Percentiles rank a stretch among this genome's conserved stretches.
Evolutionary conservation across 2,888 invertebrate genomes (phyloP).

Genomic region (Trichogramma evanescens): DNA sequence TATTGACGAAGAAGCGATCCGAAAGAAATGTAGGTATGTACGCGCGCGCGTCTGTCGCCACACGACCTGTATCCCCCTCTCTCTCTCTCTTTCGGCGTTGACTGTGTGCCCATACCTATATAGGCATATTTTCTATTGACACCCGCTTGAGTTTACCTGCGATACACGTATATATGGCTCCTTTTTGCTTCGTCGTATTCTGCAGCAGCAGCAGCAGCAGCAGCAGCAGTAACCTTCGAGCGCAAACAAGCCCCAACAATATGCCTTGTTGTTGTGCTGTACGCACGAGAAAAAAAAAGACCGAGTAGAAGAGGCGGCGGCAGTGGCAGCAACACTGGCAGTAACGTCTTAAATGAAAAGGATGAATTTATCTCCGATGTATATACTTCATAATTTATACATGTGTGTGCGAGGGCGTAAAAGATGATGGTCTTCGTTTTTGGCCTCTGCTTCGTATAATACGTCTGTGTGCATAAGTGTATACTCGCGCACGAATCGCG

Average conservation of each 20-base stretch:
- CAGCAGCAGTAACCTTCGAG: slow-evolving; percentile 30
- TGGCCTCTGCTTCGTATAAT: not conserved
- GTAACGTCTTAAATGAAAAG: slow-evolving; percentile 24
- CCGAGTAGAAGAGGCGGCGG: slow-evolving; percentile 5
- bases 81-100: not conserved
- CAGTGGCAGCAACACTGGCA: not conserved
- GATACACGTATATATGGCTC: not conserved
- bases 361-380: slow-evolving; percentile 25
- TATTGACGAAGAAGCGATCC: slow-evolving; percentile 4
- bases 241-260: slow-evolving; percentile 36
- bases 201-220: slow-evolving; percentile 24
- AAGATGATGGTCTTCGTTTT: slow-evolving; percentile 27
- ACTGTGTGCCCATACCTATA: not conserved
- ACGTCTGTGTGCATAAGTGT: not conserved
- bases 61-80: slow-evolving; percentile 38
- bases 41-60: slow-evolving; percentile 34
- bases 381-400: no score
- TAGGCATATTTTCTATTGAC: no score
- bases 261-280: slow-evolving; percentile 29
- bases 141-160: no score
- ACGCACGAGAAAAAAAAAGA: slow-evolving; percentile 19
- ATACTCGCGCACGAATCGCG: slow-evolving; percentile 20
- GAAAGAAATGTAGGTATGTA: slow-evolving; percentile 23
- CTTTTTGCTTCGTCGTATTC: slow-evolving; percentile 11
- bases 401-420: slow-evolving; percentile 29